phyloP scores from a whole-genome alignment of 1,140 invertebrate species.

The Idris sp. region DNA sequence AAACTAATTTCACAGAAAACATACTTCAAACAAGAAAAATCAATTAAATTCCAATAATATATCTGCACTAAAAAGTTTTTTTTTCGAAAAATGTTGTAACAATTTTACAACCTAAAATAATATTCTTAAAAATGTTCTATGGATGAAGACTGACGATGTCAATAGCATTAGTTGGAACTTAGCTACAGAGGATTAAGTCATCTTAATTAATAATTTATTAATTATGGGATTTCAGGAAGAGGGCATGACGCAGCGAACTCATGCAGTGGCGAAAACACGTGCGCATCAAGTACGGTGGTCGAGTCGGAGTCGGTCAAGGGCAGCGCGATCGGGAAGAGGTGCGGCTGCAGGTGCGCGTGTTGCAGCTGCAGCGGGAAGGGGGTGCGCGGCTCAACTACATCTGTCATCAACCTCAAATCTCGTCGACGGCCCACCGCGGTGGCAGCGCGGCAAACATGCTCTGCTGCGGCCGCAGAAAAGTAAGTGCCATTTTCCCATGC shows the following conservation, averaged over 20 bases:
- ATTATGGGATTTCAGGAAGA: slow-evolving; percentile 70
- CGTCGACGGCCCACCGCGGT: slow-evolving; percentile 71
- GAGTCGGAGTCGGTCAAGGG: slow-evolving; percentile 78
- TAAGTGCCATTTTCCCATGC: slow-evolving; percentile 74
- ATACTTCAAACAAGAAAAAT: too few species aligned
- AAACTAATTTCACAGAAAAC: too few species aligned
- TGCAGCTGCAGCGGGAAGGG: slow-evolving; percentile 76
- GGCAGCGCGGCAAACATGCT: slow-evolving; percentile 82
- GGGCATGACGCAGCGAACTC: slow-evolving; percentile 78
- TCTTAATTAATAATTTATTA: not conserved
- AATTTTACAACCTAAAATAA: too few species aligned
- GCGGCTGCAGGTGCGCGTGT: slow-evolving; percentile 76
- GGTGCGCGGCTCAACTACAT: slow-evolving; percentile 75
- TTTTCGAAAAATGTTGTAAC: too few species aligned
- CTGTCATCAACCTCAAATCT: slow-evolving; percentile 75
- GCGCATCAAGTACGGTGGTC: slow-evolving; percentile 79
- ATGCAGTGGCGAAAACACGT: slow-evolving; percentile 80
- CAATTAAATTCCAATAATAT: too few species aligned
- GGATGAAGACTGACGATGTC: too few species aligned
- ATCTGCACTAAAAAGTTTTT: too few species aligned
- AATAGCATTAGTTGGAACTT: too few species aligned
- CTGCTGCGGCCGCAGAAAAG: slow-evolving; percentile 91
- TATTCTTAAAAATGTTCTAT: too few species aligned
- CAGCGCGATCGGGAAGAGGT: slow-evolving; percentile 74
- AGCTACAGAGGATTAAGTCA: too few species aligned